phyloP scores from a whole-genome alignment of 2,113 vertebrate species.

The Gambusia affinis region DNA sequence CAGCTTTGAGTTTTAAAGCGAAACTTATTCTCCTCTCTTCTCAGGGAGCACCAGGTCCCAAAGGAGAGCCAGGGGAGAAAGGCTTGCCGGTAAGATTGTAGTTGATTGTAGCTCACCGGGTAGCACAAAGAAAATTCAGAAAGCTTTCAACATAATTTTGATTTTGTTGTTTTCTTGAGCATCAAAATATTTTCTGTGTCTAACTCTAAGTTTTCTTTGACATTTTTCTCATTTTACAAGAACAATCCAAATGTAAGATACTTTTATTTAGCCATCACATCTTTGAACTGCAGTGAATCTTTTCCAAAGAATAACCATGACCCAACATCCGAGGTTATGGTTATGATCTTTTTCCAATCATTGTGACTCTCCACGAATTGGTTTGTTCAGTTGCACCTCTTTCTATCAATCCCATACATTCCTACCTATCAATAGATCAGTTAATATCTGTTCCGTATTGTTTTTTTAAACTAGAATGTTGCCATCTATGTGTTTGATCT shows the following conservation, averaged over 20 bases:
- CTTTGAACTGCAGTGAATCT: constrained; percentile 28
- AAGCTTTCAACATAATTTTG: neutral
- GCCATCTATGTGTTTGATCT: constrained; percentile 31
- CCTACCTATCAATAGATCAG: neutral
- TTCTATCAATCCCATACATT: constrained; percentile 36
- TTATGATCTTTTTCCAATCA: constrained; percentile 30
- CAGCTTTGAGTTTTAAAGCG: constrained; percentile 1
- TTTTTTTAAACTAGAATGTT: constrained; percentile 2
- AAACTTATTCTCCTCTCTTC: constrained; percentile 26
- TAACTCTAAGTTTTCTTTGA: constrained; percentile 64
- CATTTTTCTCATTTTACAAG: constrained; percentile 70
- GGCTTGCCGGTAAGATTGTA: constrained; percentile 89
- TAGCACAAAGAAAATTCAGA: neutral
- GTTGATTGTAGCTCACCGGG: constrained; percentile 16
- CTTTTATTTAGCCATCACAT: constrained; percentile 55
- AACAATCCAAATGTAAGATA: constrained; percentile 76
- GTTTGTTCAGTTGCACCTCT: constrained; percentile 25
- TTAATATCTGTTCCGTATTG: neutral
- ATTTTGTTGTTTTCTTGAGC: neutral
- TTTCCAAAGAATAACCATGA: constrained; percentile 35
- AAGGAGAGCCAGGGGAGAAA: constrained; percentile 91
- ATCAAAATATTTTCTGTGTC: constrained; percentile 46
- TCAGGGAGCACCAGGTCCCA: constrained; percentile 87
- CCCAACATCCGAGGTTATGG: constrained; percentile 23
- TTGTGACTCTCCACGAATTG: constrained; percentile 20